These are phyloP conservation scores for Macroteleia sp. DNA, from an alignment of 2,888 invertebrate genomes.

Conservation along the genomic window DNA sequence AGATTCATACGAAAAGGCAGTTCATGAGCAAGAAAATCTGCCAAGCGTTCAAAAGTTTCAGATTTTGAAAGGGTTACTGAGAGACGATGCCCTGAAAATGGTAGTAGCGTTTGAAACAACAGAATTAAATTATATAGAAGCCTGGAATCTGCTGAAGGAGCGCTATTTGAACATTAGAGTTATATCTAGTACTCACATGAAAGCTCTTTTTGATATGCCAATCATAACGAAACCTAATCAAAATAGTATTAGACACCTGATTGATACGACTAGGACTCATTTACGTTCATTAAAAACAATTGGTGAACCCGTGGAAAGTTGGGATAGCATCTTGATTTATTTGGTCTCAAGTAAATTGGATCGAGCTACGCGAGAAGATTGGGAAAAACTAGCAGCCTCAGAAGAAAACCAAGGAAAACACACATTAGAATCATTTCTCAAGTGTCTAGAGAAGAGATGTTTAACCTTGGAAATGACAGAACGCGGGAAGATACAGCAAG, in stretches of 20 bases:
- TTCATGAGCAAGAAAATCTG: neutral
- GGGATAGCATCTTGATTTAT: too few species aligned
- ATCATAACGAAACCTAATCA: neutral
- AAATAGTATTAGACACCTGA: too few species aligned
- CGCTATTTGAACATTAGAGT: neutral
- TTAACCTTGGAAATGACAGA: neutral
- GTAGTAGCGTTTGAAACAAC: slow-evolving; percentile 4
- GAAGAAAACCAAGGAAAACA: neutral
- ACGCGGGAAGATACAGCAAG: neutral
- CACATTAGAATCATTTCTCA: neutral
- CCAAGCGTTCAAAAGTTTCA: slow-evolving; percentile 6
- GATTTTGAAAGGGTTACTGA: neutral
- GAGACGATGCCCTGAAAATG: neutral
- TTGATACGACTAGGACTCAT: too few species aligned
- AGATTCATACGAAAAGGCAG: neutral
- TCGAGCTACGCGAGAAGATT: neutral
- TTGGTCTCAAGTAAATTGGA: neutral
- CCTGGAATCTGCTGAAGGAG: neutral
- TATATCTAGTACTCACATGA: neutral
- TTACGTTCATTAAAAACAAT: too few species aligned
- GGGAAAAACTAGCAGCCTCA: neutral
- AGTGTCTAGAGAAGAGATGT: slow-evolving; percentile 3
- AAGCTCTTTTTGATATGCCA: neutral
- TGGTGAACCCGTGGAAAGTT: too few species aligned
- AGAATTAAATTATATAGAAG: neutral